Base-by-base conservation (phyloP, 2,113 vertebrate genomes). In the Excalfactoria chinensis region DNA sequence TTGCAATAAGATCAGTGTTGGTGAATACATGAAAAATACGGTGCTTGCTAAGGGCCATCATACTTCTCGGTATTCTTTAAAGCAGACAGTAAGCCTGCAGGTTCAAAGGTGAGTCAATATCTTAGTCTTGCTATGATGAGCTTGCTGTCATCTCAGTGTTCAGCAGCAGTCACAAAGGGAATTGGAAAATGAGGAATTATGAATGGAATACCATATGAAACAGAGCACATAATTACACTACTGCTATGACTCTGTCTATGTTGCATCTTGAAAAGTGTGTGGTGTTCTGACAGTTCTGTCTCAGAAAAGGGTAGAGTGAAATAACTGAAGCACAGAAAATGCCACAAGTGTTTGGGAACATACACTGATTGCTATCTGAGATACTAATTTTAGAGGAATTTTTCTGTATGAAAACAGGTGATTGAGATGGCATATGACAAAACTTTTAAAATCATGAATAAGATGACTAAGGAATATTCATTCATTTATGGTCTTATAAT, bases 311-410 rank as follows among this genome's bases (percentile, higher is more conserved):
- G 26, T 51, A 26, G 14, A 66, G 13, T 56, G 51, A 75, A 71
- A 88, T 63, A 51, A 28, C 26, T 48, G 41, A 90, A 66, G 19
- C 70, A 53, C n/a, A 75, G 67, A 93, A 66, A 93, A 84, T 71
- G 37, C 7, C 28, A 4, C 1, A 68, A 78, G n/a, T 51, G 6
- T 84, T 90, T 26, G 71, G 60, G 73, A 96, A 81, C 6, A 0
- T 49, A 19, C 12, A 71, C 55, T 71, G 34, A 20, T 88, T 82
- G 63, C 55, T 62, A 8, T 77, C 74, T 81, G 41, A 81, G 20
- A 60, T 63, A 71, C 13, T 25, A 81, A 56, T n/a, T 71, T 78
- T 30, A 81, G 32, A 90, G 86, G 48, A 46, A 90, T 14, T 49
- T 28, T 74, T 88, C 37, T 92, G 34, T 86, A 26, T 88, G 53